Evolutionary conservation across 2,113 vertebrate genomes (phyloP).

Genomic region (Coptodon rendalli): DNA sequence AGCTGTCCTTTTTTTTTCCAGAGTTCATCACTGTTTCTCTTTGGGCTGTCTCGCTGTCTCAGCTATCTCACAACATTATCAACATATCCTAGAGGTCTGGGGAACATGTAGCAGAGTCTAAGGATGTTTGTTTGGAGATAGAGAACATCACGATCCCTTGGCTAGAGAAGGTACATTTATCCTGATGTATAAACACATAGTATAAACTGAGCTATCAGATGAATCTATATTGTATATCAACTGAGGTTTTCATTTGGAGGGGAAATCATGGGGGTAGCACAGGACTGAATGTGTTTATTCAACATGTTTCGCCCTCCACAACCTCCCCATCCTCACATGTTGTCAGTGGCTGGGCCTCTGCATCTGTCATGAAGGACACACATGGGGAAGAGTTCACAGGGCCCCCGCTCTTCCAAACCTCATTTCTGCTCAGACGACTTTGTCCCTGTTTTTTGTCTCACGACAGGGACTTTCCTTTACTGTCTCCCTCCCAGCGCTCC

Average conservation of each 20-base stretch:
- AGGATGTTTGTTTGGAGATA: conserved; percentile 59
- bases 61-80: conserved; percentile 43
- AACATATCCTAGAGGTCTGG: conserved; percentile 41
- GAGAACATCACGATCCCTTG: conserved; percentile 32
- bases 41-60: conserved; percentile 20
- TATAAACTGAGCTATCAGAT: conserved; percentile 51
- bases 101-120: conserved; percentile 31
- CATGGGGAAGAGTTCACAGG: conserved; percentile 27
- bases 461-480: conserved; percentile 1
- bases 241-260: conserved; percentile 32
- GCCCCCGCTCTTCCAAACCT: conserved; percentile 4
- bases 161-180: conserved; percentile 44
- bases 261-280: conserved; percentile 4
- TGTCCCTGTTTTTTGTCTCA: conserved; percentile 47
- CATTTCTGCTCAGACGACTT: conserved; percentile 4
- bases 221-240: conserved; percentile 43
- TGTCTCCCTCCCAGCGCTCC: background rate
- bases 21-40: conserved; percentile 40
- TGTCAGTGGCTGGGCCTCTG: conserved; percentile 42
- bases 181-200: conserved; percentile 38
- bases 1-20: background rate
- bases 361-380: conserved; percentile 47
- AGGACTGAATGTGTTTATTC: conserved; percentile 55
- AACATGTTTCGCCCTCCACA: conserved; percentile 9
- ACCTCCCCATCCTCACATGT: background rate